Evolutionary conservation across 2,888 invertebrate species (phyloP), one percentile per base, ranked within the genome.

Genomic region (Gari tellinella): DNA sequence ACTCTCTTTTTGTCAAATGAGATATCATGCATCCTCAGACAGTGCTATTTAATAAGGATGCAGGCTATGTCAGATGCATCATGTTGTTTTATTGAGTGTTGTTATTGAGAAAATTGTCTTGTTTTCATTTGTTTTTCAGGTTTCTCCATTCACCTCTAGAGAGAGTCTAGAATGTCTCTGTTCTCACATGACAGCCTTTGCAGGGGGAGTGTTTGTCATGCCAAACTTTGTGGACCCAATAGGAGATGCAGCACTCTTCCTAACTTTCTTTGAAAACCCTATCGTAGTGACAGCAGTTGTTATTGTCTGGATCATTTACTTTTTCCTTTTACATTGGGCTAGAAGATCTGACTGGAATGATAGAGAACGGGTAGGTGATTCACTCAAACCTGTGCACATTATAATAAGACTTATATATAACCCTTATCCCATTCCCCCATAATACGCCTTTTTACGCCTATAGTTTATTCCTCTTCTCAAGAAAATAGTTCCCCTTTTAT

Each of bases 191-290:
- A 82, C 87, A 23, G 67, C 83, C 15, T 88, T 86, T 60, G 78
- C 86, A 43, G 86, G 82, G 0, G 82, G 86, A 45, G 52, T 86
- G 10, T 61, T 87, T 31, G 84, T 86, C 14, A 38, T 80, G 26
- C 86, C 87, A 7, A 85, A 83, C 64, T 61, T 79, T 23, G 66
- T 87, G 0, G 73, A 85, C 57, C 85, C 86, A 7, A 61, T 83
- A 21, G 64, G 43, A n/a, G 86, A 87, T 64, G 70, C 79, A 12
- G 69, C 45, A 1, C 74, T 88, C 10, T 87, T 87, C 67, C 66
- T 84, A 63, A 82, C 83, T 14, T 85, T 88, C 66, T 88, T 88
- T 74, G 80, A 85, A 14, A 90, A 90, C 57, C 89, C 89, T 0
- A 74, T 88, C 0, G 81, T 88, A 17, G 84, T 89, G 17, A 70